These are phyloP conservation scores for Carassius carassius DNA, from an alignment of 2,113 vertebrate species.

Conservation along the genomic window DNA sequence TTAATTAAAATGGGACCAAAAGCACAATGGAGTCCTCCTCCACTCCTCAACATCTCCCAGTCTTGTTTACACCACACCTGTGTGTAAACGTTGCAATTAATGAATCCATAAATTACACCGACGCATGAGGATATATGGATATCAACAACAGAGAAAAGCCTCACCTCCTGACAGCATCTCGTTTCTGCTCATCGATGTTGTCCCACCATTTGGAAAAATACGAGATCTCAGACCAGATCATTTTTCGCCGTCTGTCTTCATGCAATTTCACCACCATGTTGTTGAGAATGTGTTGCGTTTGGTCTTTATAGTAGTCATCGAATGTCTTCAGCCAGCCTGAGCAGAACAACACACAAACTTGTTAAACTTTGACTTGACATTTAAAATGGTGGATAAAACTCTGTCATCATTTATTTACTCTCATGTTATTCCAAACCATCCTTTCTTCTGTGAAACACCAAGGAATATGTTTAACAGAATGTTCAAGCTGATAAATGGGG, in stretches of 20 bases:
- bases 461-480: background rate
- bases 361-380: background rate
- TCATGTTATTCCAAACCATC: background rate
- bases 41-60: slow-evolving; percentile 9
- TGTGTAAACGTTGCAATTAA: slow-evolving; percentile 17
- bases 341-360: background rate
- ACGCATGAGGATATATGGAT: slow-evolving; percentile 14
- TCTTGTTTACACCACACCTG: background rate
- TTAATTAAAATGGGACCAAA: slow-evolving; percentile 43
- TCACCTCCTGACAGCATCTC: slow-evolving; percentile 85
- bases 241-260: slow-evolving; percentile 84
- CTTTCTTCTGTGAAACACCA: background rate
- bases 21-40: background rate
- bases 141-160: slow-evolving; percentile 41
- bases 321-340: slow-evolving; percentile 96
- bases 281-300: slow-evolving; percentile 90
- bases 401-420: background rate
- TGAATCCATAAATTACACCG: slow-evolving; percentile 30
- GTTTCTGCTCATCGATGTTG: slow-evolving; percentile 83
- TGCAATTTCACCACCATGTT: slow-evolving; percentile 90
- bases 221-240: slow-evolving; percentile 92
- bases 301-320: slow-evolving; percentile 88
- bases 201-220: slow-evolving; percentile 95
- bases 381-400: background rate
- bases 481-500: background rate